Base-by-base conservation (phyloP, 1,140 invertebrate species). In the Stegodyphus mimosarum region DNA sequence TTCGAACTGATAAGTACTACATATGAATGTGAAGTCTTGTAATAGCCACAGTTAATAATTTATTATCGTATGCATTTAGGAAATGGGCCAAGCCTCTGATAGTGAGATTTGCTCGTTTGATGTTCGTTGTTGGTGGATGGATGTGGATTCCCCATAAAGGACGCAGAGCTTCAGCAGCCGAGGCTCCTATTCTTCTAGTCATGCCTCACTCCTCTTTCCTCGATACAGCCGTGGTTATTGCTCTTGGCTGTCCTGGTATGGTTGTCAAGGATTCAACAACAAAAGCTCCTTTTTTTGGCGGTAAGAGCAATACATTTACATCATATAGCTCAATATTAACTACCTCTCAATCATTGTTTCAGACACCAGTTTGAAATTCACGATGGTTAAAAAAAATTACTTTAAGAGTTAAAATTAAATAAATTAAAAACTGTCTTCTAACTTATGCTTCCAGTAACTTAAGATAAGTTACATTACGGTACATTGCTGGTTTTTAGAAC, bases 171-270 rank as follows among this genome's bases (percentile, higher is more conserved):
- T 89, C 92, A 3, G 87, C 92, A 15, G 92, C 93, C 87, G 94
- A 96, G 87, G 96, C 96, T 2, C 95, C 96, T 5, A 94, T 98
- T 86, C 91, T 98, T 80, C 94, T 94, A n/a, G 93, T 96, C 71
- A 96, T 96, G 18, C 96, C 97, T 7, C 97, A 98, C 90, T 98
- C 96, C 33, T 94, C 95, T 80, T 97, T 95, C 92, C 95, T 96
- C 91, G 97, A 98, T 91, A 94, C 95, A 77, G 93, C 98, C 86
- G 93, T 94, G 86, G 94, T 96, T 85, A 93, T 96, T 86, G 93
- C 94, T 87, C 92, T 96, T 83, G 94, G 94, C 50, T 94, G 94
- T 48, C 95, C 96, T 6, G 95, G 95, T 89, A 94, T 97, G 89
- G 96, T 98, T 87, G 95, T 95, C 80, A 97, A 96, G 90, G 94